These are phyloP conservation scores for Eledone cirrhosa DNA, from an alignment of 2,888 invertebrate species.

Conservation along the genomic window DNA sequence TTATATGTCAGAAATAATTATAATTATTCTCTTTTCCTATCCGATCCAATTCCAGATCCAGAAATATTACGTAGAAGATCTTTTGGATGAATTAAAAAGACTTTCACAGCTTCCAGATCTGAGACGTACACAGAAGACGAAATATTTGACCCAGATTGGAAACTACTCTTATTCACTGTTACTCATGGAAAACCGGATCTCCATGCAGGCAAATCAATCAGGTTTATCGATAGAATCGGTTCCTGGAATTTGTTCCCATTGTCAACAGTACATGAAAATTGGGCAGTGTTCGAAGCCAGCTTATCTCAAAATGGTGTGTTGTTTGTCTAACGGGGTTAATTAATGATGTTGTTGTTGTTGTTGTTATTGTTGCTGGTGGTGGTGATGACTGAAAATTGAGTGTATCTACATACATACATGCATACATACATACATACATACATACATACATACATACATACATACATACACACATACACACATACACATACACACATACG, in stretches of 20 bases:
- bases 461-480: too few species aligned
- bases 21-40: too few species aligned
- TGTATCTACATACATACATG: too few species aligned
- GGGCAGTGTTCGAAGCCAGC: not conserved
- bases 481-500: too few species aligned
- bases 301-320: not conserved
- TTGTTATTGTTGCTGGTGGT: too few species aligned
- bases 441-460: too few species aligned
- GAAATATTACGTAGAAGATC: not conserved
- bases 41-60: conserved; percentile 11
- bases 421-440: too few species aligned
- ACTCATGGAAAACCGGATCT: conserved; percentile 1
- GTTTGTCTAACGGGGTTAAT: not conserved
- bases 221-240: not conserved
- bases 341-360: too few species aligned
- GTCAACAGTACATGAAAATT: not conserved
- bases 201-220: not conserved
- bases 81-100: not conserved
- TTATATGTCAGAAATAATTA: too few species aligned
- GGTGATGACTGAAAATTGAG: too few species aligned
- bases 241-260: not conserved
- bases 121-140: not conserved
- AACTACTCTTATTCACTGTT: not conserved
- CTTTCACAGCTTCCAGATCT: not conserved
- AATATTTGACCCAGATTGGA: not conserved